Conservation (phyloP, 2,888 invertebrate genomes). For the Cantharis rustica region DNA sequence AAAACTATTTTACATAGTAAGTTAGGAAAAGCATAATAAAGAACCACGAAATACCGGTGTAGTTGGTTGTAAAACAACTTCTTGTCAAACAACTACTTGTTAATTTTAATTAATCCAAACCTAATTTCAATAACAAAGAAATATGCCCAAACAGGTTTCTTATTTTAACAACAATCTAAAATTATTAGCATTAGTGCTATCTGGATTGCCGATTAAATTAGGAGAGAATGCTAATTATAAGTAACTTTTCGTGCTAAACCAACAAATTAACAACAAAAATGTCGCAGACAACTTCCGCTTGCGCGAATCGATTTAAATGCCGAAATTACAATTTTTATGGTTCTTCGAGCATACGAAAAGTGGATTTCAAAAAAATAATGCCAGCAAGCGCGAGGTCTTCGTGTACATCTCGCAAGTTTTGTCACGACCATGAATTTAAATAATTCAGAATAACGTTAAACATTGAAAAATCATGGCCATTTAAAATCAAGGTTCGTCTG, state of each 20-base stretch:
- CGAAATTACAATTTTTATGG: neutral
- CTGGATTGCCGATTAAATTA: neutral
- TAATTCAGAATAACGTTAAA: constrained; percentile 4
- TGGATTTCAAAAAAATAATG: neutral
- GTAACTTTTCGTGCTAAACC: neutral
- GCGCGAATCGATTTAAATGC: neutral
- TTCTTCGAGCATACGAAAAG: neutral
- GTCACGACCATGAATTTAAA: neutral
- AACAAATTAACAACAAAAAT: neutral
- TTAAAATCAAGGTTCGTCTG: constrained; percentile 3
- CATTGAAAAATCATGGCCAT: neutral
- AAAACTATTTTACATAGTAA: neutral
- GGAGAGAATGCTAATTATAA: neutral
- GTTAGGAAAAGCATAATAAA: neutral
- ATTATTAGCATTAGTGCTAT: neutral
- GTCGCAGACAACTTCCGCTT: neutral
- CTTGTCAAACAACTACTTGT: neutral
- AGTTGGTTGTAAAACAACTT: neutral
- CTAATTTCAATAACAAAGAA: neutral
- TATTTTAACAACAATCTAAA: neutral
- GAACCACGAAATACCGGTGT: neutral
- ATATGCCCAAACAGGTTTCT: neutral
- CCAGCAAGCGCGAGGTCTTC: neutral
- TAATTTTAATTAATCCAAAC: neutral
- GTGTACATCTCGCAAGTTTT: neutral